Evolutionary conservation across 2,113 vertebrate genomes (phyloP).

Genomic region (Epinephelus fuscoguttatus): DNA sequence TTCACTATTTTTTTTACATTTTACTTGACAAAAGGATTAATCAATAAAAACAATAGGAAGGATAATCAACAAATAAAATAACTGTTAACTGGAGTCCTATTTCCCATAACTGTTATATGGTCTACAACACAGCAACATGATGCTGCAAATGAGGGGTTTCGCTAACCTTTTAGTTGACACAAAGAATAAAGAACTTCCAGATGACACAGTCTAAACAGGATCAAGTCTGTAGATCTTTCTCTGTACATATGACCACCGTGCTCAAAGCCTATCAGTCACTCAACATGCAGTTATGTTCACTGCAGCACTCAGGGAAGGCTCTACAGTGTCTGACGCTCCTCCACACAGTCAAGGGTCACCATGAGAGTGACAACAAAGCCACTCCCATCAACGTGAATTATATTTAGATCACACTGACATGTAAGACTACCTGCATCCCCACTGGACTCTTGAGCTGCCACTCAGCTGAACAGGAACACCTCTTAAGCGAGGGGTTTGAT

Average conservation of each 20-base stretch:
- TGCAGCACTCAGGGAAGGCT: conserved; percentile 7
- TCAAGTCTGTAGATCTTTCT: background rate
- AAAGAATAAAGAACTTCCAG: background rate
- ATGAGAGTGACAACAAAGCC: conserved; percentile 64
- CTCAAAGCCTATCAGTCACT: background rate
- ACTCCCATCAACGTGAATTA: conserved; percentile 72
- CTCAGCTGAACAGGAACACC: conserved; percentile 65
- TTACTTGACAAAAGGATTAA: too few species aligned
- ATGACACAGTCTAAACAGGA: background rate
- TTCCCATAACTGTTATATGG: background rate
- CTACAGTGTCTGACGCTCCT: conserved; percentile 15
- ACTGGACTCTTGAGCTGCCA: conserved; percentile 79
- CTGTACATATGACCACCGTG: background rate
- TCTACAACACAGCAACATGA: background rate
- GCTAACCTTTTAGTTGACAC: background rate
- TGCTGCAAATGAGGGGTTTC: background rate
- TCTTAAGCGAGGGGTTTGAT: conserved; percentile 48
- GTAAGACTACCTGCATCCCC: conserved; percentile 57
- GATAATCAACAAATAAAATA: too few species aligned
- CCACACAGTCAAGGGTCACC: conserved; percentile 55
- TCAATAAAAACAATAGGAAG: too few species aligned
- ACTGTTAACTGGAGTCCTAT: background rate
- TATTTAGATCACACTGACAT: conserved; percentile 78
- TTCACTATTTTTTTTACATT: too few species aligned
- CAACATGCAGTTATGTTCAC: background rate